phyloP scores from a whole-genome alignment of 2,113 vertebrate species.

The Zapornia atra region DNA sequence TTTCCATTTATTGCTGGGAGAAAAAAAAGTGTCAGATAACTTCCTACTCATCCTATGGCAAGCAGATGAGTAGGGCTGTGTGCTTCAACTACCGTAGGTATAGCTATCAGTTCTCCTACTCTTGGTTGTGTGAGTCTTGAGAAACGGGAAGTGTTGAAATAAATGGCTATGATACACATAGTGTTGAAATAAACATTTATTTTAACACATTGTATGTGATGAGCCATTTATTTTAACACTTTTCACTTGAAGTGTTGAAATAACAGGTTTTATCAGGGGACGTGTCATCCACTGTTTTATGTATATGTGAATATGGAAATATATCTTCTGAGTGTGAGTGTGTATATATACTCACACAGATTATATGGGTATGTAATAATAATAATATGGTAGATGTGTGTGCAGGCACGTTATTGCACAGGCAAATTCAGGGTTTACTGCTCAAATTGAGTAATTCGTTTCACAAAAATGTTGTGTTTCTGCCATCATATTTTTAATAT shows the following conservation, averaged over 20 bases:
- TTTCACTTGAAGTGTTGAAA: conserved; percentile 80
- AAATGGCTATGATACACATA: conserved; percentile 76
- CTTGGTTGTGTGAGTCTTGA: conserved; percentile 62
- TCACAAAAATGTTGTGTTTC: not conserved
- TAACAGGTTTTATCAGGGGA: conserved; percentile 80
- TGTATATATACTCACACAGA: conserved; percentile 28
- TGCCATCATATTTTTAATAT: not conserved
- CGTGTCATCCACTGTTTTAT: conserved; percentile 79
- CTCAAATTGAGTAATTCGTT: not conserved
- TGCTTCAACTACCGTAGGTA: conserved; percentile 47
- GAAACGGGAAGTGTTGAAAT: conserved; percentile 75
- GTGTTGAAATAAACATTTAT: conserved; percentile 81
- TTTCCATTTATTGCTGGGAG: conserved; percentile 26
- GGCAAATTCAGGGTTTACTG: not conserved
- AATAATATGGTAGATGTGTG: not conserved
- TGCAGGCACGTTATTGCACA: not conserved
- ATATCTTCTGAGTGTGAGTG: conserved; percentile 41
- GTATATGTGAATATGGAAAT: conserved; percentile 80
- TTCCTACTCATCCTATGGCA: conserved; percentile 8
- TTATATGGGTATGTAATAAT: conserved; percentile 34
- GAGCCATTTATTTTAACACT: conserved; percentile 82
- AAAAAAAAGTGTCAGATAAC: not conserved
- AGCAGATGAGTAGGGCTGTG: conserved; percentile 3
- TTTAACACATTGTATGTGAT: conserved; percentile 81
- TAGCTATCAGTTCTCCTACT: conserved; percentile 51